A percentile compares a stretch with the other conserved stretches of the same genome.
Conservation (phyloP, 2,888 invertebrate genomes). For the Lycophotia porphyrea region DNA sequence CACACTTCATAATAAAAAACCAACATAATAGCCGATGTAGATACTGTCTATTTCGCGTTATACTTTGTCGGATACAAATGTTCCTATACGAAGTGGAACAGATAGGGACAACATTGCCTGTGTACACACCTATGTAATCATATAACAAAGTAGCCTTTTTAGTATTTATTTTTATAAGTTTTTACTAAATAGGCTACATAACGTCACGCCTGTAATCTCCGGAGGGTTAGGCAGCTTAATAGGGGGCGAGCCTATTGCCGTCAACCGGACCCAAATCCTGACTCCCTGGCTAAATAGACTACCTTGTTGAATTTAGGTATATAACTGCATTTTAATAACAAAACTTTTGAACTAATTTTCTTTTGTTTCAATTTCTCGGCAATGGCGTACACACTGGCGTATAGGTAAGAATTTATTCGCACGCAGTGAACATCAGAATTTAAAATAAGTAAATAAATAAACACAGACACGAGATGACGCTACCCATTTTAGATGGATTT, state of each 20-base stretch:
- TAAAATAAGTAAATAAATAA: slow-evolving; percentile 63
- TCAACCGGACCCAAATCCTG: no score
- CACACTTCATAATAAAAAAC: slow-evolving; percentile 47
- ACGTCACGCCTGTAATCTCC: no score
- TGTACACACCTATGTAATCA: not conserved
- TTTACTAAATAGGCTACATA: no score
- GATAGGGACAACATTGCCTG: slow-evolving; percentile 5
- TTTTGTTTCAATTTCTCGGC: slow-evolving; percentile 35
- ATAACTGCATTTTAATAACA: slow-evolving; percentile 15
- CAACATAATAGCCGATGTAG: slow-evolving; percentile 50
- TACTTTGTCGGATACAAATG: slow-evolving; percentile 21
- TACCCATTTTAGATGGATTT: slow-evolving; percentile 56
- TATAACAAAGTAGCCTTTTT: not conserved
- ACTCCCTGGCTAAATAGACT: not conserved
- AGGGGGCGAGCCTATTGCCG: no score
- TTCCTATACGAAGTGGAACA: slow-evolving; percentile 31
- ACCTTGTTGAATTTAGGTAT: not conserved
- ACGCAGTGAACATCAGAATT: slow-evolving; percentile 47
- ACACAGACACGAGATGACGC: slow-evolving; percentile 48
- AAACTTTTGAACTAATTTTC: slow-evolving; percentile 34
- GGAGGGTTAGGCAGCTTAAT: no score
- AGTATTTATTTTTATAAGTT: slow-evolving; percentile 4
- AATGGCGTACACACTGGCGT: slow-evolving; percentile 18
- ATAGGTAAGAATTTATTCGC: slow-evolving; percentile 45
- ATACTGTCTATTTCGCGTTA: slow-evolving; percentile 53